Percentiles rank a stretch among this genome's conserved stretches.
These are phyloP conservation scores for Plagodis pulveraria DNA, from an alignment of 2,888 invertebrate species.

Conservation along the genomic window DNA sequence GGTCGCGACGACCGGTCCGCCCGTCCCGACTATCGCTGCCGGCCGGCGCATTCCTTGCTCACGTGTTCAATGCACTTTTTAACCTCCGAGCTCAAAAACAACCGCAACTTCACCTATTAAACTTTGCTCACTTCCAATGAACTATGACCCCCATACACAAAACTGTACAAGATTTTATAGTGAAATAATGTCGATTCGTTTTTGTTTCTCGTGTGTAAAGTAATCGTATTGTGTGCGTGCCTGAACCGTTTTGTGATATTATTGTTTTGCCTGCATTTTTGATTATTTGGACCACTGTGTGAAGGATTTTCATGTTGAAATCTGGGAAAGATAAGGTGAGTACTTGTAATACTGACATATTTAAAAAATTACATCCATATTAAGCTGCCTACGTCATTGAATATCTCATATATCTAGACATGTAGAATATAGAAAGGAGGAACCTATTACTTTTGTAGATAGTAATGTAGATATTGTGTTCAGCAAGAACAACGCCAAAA, in stretches of 20 bases:
- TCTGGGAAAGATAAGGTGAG: slow-evolving; percentile 9
- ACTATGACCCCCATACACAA: slow-evolving; percentile 38
- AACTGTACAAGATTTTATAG: slow-evolving; percentile 17
- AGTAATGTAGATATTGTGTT: background rate
- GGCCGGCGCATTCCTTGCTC: slow-evolving; percentile 59
- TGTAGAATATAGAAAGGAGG: too few relatives aligned
- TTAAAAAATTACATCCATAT: background rate
- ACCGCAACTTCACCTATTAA: slow-evolving; percentile 39
- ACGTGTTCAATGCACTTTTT: slow-evolving; percentile 69
- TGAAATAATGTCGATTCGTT: slow-evolving; percentile 43
- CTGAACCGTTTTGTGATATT: slow-evolving; percentile 70
- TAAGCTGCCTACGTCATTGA: too few relatives aligned
- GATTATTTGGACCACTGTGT: slow-evolving; percentile 55
- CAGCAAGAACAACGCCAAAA: slow-evolving; percentile 32
- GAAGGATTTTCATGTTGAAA: slow-evolving; percentile 40
- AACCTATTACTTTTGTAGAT: background rate
- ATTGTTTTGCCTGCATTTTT: slow-evolving; percentile 68
- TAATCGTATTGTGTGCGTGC: slow-evolving; percentile 67
- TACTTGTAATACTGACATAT: background rate
- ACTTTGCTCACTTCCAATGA: slow-evolving; percentile 52
- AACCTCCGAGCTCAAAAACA: slow-evolving; percentile 49
- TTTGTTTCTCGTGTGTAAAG: slow-evolving; percentile 68
- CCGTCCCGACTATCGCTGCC: slow-evolving; percentile 43
- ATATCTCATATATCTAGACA: too few relatives aligned
- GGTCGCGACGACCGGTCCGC: slow-evolving; percentile 64